Evolutionary conservation across 2,888 invertebrate species (phyloP).

Genomic region (Petrophora chlorosata): DNA sequence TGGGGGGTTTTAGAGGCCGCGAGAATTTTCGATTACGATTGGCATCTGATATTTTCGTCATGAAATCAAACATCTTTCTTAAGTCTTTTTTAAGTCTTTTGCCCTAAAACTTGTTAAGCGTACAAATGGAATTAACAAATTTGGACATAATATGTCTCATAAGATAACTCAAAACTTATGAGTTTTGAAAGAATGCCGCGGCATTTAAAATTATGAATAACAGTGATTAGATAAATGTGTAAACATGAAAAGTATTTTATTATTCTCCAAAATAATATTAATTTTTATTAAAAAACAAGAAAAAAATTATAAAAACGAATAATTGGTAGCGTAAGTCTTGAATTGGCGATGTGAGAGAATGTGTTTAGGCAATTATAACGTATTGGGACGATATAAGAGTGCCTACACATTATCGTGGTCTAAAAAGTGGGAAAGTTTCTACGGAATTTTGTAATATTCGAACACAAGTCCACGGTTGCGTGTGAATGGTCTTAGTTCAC

Average conservation of each 20-base stretch:
- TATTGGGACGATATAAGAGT: constrained; percentile 26
- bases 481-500: no score
- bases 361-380: constrained; percentile 21
- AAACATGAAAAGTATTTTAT: constrained; percentile 48
- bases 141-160: neutral
- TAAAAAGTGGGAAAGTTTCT: no score
- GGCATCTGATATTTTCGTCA: no score
- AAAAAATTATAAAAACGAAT: constrained; percentile 46
- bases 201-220: constrained; percentile 25
- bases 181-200: constrained; percentile 10
- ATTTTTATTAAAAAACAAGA: constrained; percentile 38
- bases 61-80: no score
- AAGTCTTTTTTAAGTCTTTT: no score
- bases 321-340: constrained; percentile 50
- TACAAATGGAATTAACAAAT: constrained; percentile 22
- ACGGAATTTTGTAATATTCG: no score
- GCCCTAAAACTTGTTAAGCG: neutral
- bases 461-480: no score
- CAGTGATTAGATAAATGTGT: constrained; percentile 45
- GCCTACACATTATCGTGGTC: no score
- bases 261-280: constrained; percentile 44
- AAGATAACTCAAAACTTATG: constrained; percentile 1
- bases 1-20: no score
- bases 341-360: constrained; percentile 45
- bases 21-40: no score